A percentile compares a stretch with the other conserved stretches of the same genome.
Evolutionary conservation across 2,113 vertebrate genomes (phyloP).

Genomic region (Nibea coibor): DNA sequence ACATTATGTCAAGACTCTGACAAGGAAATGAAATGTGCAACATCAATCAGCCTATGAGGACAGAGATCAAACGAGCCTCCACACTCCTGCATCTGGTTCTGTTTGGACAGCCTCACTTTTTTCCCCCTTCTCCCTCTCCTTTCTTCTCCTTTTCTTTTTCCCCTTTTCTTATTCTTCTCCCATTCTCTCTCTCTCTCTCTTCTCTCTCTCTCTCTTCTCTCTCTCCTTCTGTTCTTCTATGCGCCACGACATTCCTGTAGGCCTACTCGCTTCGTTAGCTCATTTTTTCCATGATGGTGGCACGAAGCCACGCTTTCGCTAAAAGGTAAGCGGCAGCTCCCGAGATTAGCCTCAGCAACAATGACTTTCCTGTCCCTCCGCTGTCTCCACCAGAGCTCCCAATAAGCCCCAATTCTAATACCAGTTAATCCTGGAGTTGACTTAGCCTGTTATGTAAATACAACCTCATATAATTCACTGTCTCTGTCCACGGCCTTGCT

Average conservation of each 20-base stretch:
- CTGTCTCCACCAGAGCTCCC: constrained; percentile 59
- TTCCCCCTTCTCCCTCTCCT: constrained; percentile 51
- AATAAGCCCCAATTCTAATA: constrained; percentile 54
- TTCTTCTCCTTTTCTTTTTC: constrained; percentile 71
- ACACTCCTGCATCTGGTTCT: constrained; percentile 81
- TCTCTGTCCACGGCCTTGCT: constrained; percentile 62
- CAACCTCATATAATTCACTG: constrained; percentile 52
- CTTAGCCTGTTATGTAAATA: constrained; percentile 67
- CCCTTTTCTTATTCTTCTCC: constrained; percentile 67
- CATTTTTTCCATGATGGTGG: constrained; percentile 82
- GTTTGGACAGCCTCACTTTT: constrained; percentile 78
- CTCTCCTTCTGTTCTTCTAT: constrained; percentile 63
- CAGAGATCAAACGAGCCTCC: constrained; percentile 84
- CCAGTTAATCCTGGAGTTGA: constrained; percentile 63
- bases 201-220: constrained; percentile 22
- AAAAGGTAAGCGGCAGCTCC: constrained; percentile 65
- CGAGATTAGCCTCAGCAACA: constrained; percentile 65
- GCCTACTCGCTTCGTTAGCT: constrained; percentile 75
- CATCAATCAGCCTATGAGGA: constrained; percentile 85
- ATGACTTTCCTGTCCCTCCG: constrained; percentile 70
- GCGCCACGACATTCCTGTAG: constrained; percentile 80
- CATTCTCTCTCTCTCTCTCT: constrained; percentile 27
- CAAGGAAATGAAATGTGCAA: constrained; percentile 85
- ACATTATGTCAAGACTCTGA: constrained; percentile 85
- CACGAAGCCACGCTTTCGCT: constrained; percentile 76